Conservation (phyloP, 2,113 vertebrate genomes). For the human (Homo sapiens) region DNA sequence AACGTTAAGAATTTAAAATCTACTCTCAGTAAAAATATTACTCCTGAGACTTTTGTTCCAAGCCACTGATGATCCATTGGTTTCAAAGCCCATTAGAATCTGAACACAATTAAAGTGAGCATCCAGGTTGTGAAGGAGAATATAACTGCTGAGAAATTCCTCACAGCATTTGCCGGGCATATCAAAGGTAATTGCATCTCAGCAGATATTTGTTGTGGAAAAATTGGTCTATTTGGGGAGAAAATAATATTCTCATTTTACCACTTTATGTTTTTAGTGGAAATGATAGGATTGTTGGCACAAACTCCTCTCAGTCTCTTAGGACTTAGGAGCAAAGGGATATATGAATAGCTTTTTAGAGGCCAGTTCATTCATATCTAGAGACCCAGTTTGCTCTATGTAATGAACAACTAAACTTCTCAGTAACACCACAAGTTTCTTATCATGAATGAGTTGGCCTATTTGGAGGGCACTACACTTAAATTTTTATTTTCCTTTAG, state of each 20-base stretch:
- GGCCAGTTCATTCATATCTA: neutral
- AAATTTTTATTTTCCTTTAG: constrained; percentile 62
- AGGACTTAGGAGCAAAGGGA: neutral
- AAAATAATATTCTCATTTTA: neutral
- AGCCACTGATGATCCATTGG: neutral
- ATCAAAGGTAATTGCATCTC: neutral
- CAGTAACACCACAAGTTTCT: constrained; percentile 30
- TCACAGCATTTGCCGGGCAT: neutral
- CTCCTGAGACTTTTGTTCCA: neutral
- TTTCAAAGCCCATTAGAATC: neutral
- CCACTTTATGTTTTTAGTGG: neutral
- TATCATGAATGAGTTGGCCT: constrained; percentile 32
- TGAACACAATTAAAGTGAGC: constrained; percentile 11
- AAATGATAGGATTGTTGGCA: neutral
- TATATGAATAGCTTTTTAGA: neutral
- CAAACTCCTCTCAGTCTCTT: neutral
- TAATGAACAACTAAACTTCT: neutral
- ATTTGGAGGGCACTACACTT: constrained; percentile 23
- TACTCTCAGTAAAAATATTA: neutral
- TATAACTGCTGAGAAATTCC: neutral
- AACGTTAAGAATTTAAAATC: neutral
- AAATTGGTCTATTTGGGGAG: neutral
- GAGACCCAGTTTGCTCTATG: neutral
- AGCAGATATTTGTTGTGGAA: neutral
- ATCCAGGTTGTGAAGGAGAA: neutral